Conservation (phyloP, 2,113 vertebrate genomes). For the Cheirogaleus medius region DNA sequence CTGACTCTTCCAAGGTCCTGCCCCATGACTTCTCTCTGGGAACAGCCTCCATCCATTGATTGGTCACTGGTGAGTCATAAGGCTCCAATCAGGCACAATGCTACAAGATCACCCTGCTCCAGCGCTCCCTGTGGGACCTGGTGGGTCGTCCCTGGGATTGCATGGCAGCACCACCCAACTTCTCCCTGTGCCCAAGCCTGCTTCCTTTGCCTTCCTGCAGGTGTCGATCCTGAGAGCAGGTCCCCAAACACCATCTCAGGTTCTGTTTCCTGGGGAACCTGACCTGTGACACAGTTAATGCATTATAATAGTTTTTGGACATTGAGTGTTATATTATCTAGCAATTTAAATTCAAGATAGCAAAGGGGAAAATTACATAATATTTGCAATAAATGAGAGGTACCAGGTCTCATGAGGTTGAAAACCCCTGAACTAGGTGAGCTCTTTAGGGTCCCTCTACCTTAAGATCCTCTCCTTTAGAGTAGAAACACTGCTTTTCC, state of each 20-base stretch:
- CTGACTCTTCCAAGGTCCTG: background rate
- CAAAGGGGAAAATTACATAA: background rate
- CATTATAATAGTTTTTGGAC: background rate
- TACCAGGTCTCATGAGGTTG: background rate
- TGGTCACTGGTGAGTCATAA: background rate
- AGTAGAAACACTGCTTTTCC: background rate
- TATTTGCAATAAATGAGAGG: background rate
- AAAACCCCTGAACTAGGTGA: background rate
- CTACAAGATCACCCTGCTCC: background rate
- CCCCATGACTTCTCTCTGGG: background rate
- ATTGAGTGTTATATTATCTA: background rate
- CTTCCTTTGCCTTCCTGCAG: background rate
- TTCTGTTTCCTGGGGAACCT: background rate
- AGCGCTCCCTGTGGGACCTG: background rate
- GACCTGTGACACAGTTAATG: background rate
- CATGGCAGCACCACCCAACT: background rate
- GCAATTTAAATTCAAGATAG: conserved; percentile 13
- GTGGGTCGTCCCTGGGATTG: background rate
- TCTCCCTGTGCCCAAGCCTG: background rate
- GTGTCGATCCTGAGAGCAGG: background rate
- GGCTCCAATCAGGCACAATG: background rate
- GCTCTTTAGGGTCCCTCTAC: background rate
- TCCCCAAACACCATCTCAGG: background rate
- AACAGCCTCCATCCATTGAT: background rate
- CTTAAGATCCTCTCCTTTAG: background rate